Base-by-base conservation (phyloP, 1,140 invertebrate species). In the Sitodiplosis mosellana region DNA sequence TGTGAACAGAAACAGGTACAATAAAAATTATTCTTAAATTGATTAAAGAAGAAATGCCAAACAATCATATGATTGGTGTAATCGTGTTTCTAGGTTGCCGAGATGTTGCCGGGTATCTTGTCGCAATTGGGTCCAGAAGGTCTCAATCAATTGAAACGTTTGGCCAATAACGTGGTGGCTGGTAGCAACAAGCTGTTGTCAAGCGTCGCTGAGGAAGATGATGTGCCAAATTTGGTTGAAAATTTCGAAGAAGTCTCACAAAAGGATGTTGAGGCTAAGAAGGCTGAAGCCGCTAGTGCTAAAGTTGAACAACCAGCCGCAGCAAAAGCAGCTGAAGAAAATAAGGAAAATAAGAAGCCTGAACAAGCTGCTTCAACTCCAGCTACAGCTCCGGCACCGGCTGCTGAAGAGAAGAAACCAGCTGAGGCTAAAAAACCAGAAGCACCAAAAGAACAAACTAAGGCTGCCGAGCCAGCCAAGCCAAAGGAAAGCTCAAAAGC, bases 61-160 rank as follows among this genome's bases (percentile, higher is more conserved):
- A 27, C 10, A 27, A 27, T 27, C n/a, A n/a, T n/a, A n/a, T n/a
- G n/a, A n/a, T 27, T 27, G 10, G 10, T 10, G 27, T 27, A 10
- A 27, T 5, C 3, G 10, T 3, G 14, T 7, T 38, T 38, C 14
- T 14, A 38, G 69, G 62, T 64, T 55, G 60, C 89, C 22, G 91
- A 96, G 63, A 89, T 96, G 86, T 69, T 96, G 48, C 91, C 91
- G 12, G 83, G 86, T 46, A 99, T 99, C 59, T 68, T 99, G 50
- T 96, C 87, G 65, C 95, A 99, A 64, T 73, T 99, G 51, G 92
- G 94, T 3, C 83, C 78, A 45, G 93, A 97, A 65, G 92, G 89
- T 56, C 76, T 97, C 53, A 87, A 83, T 63, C 93, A 96, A 60
- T 68, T 98, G 54, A 95, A 94, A 74, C 82, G 90, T 68, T 74